Conservation (phyloP, 2,888 invertebrate species). For the Apodemia duryi region DNA sequence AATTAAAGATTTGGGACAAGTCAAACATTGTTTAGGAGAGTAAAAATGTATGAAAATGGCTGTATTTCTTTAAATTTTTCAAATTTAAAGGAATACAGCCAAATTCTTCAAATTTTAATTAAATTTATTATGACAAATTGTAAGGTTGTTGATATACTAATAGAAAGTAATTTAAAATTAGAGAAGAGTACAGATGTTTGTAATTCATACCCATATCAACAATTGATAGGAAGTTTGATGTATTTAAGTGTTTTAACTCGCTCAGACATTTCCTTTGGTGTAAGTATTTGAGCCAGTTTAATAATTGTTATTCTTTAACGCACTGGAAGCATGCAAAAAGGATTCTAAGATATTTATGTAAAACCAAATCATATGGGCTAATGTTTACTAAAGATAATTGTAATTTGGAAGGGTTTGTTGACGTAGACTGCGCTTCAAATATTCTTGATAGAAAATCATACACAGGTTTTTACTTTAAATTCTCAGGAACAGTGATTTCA, state of each 20-base stretch:
- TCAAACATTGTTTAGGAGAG: slow-evolving; percentile 12
- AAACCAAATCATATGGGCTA: slow-evolving; percentile 30
- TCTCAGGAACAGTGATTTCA: slow-evolving; percentile 34
- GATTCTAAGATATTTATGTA: slow-evolving; percentile 35
- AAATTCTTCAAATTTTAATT: neutral
- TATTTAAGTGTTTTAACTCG: neutral
- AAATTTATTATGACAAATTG: slow-evolving; percentile 31
- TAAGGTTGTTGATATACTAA: slow-evolving; percentile 30
- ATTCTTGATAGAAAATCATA: slow-evolving; percentile 33
- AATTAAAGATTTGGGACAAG: slow-evolving; percentile 19
- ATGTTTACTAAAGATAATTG: slow-evolving; percentile 24
- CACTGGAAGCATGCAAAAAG: slow-evolving; percentile 25
- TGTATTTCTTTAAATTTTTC: neutral
- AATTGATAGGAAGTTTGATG: slow-evolving; percentile 24
- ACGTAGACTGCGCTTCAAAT: slow-evolving; percentile 36
- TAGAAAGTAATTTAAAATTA: slow-evolving; percentile 29
- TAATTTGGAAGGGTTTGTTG: slow-evolving; percentile 30
- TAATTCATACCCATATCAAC: slow-evolving; percentile 23
- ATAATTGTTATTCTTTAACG: slow-evolving; percentile 11
- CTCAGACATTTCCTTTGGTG: neutral
- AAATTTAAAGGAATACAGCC: no score
- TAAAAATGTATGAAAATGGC: slow-evolving; percentile 14
- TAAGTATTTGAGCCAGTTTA: slow-evolving; percentile 23
- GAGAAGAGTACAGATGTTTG: slow-evolving; percentile 15
- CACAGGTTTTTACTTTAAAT: slow-evolving; percentile 35